Conservation (phyloP, 2,888 invertebrate genomes). For the Molorchus minor region DNA sequence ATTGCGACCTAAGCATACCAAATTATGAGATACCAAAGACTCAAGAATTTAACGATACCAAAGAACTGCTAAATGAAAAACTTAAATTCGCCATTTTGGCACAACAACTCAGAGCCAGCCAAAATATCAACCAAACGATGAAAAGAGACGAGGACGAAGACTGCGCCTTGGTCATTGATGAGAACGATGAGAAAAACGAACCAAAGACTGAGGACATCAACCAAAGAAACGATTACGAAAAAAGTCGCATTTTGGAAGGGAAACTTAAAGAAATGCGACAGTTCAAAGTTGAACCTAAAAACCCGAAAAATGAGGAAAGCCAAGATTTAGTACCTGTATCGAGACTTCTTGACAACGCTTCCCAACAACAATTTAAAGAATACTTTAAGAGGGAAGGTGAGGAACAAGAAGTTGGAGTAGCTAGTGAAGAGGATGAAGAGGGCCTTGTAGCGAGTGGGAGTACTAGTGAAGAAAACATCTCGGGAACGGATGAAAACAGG, state of each 20-base stretch:
- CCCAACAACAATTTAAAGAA: constrained; percentile 70
- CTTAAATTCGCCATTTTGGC: constrained; percentile 81
- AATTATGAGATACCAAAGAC: constrained; percentile 55
- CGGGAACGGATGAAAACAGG: constrained; percentile 84
- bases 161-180: constrained; percentile 72
- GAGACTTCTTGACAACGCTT: constrained; percentile 79
- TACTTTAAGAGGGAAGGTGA: constrained; percentile 67
- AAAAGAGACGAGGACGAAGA: constrained; percentile 73
- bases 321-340: constrained; percentile 82
- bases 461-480: constrained; percentile 84
- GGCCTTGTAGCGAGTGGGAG: constrained; percentile 80
- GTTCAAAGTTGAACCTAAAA: constrained; percentile 44
- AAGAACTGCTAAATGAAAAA: constrained; percentile 68
- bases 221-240: constrained; percentile 42
- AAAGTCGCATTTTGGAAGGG: constrained; percentile 50
- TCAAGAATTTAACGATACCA: constrained; percentile 51
- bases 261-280: constrained; percentile 48
- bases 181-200: constrained; percentile 63
- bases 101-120: constrained; percentile 70
- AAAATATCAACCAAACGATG: constrained; percentile 46
- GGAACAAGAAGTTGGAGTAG: constrained; percentile 61
- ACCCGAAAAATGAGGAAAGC: constrained; percentile 62
- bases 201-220: constrained; percentile 43
- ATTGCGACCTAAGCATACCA: constrained; percentile 55
- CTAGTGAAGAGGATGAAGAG: constrained; percentile 78